Conservation (phyloP, 2,797 vertebrate genomes). For the Siniperca scherzeri region DNA sequence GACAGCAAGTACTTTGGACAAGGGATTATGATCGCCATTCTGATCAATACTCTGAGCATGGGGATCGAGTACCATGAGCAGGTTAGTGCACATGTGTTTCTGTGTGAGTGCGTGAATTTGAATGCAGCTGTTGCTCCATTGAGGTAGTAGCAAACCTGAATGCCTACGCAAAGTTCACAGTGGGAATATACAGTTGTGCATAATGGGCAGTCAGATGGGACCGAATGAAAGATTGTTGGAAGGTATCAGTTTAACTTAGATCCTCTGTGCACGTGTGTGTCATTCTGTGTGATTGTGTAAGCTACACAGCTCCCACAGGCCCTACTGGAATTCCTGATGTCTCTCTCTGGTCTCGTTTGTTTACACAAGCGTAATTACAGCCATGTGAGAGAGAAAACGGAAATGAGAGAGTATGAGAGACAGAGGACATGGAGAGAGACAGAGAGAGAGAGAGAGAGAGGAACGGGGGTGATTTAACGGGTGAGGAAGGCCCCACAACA, state of each 20-base stretch:
- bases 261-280: constrained; percentile 42
- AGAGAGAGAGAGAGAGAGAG: not conserved
- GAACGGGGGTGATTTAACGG: constrained; percentile 45
- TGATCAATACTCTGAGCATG: constrained; percentile 98
- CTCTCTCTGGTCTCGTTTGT: constrained; percentile 69
- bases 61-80: constrained; percentile 97
- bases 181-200: not conserved
- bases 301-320: constrained; percentile 52
- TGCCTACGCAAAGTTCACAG: not conserved
- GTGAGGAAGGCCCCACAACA: constrained; percentile 50
- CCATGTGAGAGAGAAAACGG: constrained; percentile 64
- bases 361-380: constrained; percentile 75
- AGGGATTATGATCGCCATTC: constrained; percentile 98
- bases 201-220: not conserved
- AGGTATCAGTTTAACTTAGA: constrained; percentile 26
- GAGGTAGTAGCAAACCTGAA: not conserved
- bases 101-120: not conserved
- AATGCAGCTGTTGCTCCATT: not conserved
- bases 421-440: constrained; percentile 20
- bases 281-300: constrained; percentile 54
- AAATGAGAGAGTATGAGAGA: constrained; percentile 34
- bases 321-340: constrained; percentile 70
- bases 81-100: constrained; percentile 80
- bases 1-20: constrained; percentile 98
- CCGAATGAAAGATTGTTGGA: not conserved